Evolutionary conservation across 2,888 invertebrate species (phyloP), one percentile per base, ranked within the genome.

Genomic region (Hemaris fuciformis): DNA sequence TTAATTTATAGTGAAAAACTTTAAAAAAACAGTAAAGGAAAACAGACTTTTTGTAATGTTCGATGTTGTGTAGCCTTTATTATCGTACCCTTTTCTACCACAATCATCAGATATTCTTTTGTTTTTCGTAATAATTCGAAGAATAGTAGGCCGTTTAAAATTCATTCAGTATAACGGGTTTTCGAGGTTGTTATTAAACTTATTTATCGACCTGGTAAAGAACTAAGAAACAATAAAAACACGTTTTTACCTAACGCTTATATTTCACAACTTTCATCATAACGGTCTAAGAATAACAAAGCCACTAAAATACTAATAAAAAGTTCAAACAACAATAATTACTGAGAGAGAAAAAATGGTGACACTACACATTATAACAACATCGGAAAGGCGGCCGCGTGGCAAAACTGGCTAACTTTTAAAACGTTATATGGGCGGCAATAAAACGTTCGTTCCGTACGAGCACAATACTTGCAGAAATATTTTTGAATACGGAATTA

Each of bases 401-500:
- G 88, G 82, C 81, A 78, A 84, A 89, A 89, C 81, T 80, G 88
- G 79, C 85, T 81, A 92, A 91, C 88, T 92, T 92, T 91, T 89
- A 91, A 92, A 92, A 89, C 92, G 91, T 89, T 92, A 92, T 92
- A 92, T 87, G 90, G 87, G 73, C 85, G 83, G 90, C 84, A 85
- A 92, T 92, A 92, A 92, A 92, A 90, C 87, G 89, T 85, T 87
- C 84, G 85, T 83, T 87, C 77, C 85, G 88, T 90, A 88, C 91
- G 85, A 89, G 85, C 85, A 92, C 92, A 91, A 92, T 91, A 91
- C 91, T 91, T 86, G 91, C 88, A 88, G 88, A 91, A 91, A 92
- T 91, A 92, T 92, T 92, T 92, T 92, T 92, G 92, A 92, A 92
- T 92, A 92, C 92, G 85, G 91, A 92, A 92, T 92, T 92, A 92